Percentiles rank a stretch among this genome's conserved stretches.
phyloP scores from a whole-genome alignment of 2,113 vertebrate species.

The Zosterops lateralis region DNA sequence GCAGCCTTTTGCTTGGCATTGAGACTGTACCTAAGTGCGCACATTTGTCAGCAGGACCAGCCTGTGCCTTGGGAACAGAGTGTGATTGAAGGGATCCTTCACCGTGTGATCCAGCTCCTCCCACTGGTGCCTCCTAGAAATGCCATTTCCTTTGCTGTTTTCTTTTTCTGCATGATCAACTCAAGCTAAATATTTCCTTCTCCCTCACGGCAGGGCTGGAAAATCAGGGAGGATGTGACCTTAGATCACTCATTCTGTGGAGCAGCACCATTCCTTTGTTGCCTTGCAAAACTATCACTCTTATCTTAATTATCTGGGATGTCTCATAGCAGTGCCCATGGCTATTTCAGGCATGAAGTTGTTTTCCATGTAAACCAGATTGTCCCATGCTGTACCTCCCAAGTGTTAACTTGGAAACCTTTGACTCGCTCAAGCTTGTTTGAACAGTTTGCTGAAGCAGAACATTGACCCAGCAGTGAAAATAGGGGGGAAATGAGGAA shows the following conservation, averaged over 20 bases:
- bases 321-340: background rate
- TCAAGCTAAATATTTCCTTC: background rate
- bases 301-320: slow-evolving; percentile 17
- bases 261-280: background rate
- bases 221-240: slow-evolving; percentile 33
- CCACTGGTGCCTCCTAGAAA: background rate
- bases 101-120: background rate
- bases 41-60: background rate
- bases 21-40: background rate
- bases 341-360: background rate
- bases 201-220: background rate
- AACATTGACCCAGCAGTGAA: slow-evolving; percentile 12
- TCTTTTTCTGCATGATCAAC: background rate
- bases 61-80: background rate
- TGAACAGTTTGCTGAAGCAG: slow-evolving; percentile 14
- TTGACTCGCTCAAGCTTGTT: background rate
- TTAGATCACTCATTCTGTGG: background rate
- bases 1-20: background rate
- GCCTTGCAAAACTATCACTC: slow-evolving; percentile 4
- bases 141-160: background rate
- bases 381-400: background rate
- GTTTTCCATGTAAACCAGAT: slow-evolving; percentile 6
- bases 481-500: background rate
- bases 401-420: background rate
- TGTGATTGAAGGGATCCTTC: background rate